Percentiles rank a stretch among this genome's conserved stretches.
These are phyloP conservation scores for Drosophila greeni DNA, from an alignment of 2,888 invertebrate genomes.

Conservation along the genomic window DNA sequence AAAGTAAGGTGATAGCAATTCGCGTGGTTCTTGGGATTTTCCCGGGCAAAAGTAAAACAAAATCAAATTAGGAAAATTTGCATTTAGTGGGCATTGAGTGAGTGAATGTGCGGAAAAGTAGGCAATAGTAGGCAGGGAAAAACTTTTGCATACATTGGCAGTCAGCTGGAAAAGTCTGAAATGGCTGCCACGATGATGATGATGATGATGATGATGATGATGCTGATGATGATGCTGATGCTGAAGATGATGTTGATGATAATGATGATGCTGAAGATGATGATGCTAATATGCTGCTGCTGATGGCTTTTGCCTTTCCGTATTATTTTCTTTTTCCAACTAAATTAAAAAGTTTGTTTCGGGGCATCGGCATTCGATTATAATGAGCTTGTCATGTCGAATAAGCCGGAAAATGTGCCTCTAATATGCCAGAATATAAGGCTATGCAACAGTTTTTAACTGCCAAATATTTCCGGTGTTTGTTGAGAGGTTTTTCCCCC, in stretches of 20 bases:
- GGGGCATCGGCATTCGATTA: conserved; percentile 38
- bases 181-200: conserved; percentile 13
- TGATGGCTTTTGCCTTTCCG: conserved; percentile 31
- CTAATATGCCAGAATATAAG: neutral
- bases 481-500: conserved; percentile 33
- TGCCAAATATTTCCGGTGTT: conserved; percentile 29
- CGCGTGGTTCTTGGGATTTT: neutral
- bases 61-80: conserved; percentile 69
- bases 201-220: conserved; percentile 23
- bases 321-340: conserved; percentile 62
- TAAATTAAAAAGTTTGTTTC: conserved; percentile 67
- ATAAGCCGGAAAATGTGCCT: neutral
- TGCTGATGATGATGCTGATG: conserved; percentile 32
- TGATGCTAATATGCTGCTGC: too few relatives aligned
- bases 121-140: conserved; percentile 60
- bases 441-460: conserved; percentile 31
- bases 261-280: conserved; percentile 20
- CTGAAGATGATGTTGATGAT: conserved; percentile 25
- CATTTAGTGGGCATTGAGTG: conserved; percentile 55
- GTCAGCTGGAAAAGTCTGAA: conserved; percentile 28
- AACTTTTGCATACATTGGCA: conserved; percentile 56
- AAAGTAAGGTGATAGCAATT: conserved; percentile 57
- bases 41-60: conserved; percentile 30
- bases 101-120: conserved; percentile 55
- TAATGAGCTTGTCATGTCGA: conserved; percentile 63